Base-by-base conservation (phyloP, 2,113 vertebrate species). In the Plotosus lineatus region DNA sequence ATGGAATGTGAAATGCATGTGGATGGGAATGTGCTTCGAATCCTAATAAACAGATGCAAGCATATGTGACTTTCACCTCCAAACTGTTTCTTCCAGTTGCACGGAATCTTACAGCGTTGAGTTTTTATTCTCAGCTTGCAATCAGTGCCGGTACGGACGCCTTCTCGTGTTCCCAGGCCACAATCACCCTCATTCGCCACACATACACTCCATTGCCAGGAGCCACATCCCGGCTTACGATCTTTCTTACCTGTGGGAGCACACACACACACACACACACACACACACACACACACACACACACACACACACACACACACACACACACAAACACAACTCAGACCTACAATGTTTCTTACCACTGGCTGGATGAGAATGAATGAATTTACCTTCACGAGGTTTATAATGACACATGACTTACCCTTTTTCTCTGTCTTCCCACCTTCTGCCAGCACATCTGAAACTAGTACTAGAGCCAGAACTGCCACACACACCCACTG, bases 11-110 rank as follows among this genome's bases (percentile, higher is more conserved):
- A 68, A 15, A 26, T 69, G 1, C 42, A 65, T 38, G 60, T 26
- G 66, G 38, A 53, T 53, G 28, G 48, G n/a, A 46, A 31, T 5
- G 2, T 51, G 28, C 9, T 31, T 23, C 10, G 51, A 53, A 74
- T 53, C 31, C 48, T 61, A 46, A 7, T 46, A 33, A 55, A 44
- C 21, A 40, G 31, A 21, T 28, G 26, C n/a, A n/a, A n/a, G 23
- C 12, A 53, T 53, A n/a, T 75, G 12, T 48, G 6, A n/a, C 5
- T 28, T 81, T 90, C 79, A 97, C 97, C 97, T 95, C 97, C 97
- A 83, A 99, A 99, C 78, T 97, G 96, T 89, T 99, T 99, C 92
- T 99, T 99, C 97, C 97, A 99, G 93, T 99, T 98, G 93, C 97
- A 99, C 68, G 97, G 97, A 86, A 99, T 98, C 92, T 99, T 99